Conservation (phyloP, 2,888 invertebrate genomes). For the Drosophila subsilvestris region DNA sequence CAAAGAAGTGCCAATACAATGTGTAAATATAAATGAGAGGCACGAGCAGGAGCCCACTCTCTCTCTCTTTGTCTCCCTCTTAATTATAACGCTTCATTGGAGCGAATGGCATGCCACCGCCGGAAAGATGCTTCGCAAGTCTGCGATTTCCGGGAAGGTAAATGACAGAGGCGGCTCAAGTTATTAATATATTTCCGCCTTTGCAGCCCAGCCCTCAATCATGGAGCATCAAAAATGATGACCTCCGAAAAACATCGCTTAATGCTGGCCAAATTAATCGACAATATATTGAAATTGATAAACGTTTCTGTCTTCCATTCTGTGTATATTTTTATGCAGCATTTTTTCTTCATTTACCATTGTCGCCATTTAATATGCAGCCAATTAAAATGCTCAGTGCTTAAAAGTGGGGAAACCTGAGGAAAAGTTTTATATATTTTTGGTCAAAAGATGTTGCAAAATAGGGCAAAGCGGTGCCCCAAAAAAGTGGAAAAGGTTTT, state of each 20-base stretch:
- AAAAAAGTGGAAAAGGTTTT: background rate
- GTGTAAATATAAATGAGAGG: slow-evolving; percentile 49
- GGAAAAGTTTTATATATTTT: slow-evolving; percentile 25
- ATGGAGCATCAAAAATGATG: slow-evolving; percentile 43
- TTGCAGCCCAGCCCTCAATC: slow-evolving; percentile 12
- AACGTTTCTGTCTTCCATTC: background rate
- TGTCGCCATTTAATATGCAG: slow-evolving; percentile 24
- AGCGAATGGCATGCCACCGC: background rate
- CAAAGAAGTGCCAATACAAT: slow-evolving; percentile 70
- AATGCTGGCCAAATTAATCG: slow-evolving; percentile 59
- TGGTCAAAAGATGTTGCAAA: background rate
- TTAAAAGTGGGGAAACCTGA: slow-evolving; percentile 25
- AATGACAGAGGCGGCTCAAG: slow-evolving; percentile 52
- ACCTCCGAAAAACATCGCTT: slow-evolving; percentile 17
- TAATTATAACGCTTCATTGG: slow-evolving; percentile 53
- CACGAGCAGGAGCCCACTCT: slow-evolving; percentile 8
- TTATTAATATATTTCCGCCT: slow-evolving; percentile 51
- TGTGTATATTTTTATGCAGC: slow-evolving; percentile 4
- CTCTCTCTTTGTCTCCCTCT: slow-evolving; percentile 22
- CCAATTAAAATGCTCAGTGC: slow-evolving; percentile 64
- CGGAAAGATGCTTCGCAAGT: slow-evolving; percentile 11
- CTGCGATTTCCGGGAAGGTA: slow-evolving; percentile 38
- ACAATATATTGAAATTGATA: slow-evolving; percentile 67
- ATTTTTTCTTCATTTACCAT: too few species aligned
- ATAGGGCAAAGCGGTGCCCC: background rate